Conservation (phyloP, 2,113 vertebrate genomes). For the Gymnarchus niloticus region DNA sequence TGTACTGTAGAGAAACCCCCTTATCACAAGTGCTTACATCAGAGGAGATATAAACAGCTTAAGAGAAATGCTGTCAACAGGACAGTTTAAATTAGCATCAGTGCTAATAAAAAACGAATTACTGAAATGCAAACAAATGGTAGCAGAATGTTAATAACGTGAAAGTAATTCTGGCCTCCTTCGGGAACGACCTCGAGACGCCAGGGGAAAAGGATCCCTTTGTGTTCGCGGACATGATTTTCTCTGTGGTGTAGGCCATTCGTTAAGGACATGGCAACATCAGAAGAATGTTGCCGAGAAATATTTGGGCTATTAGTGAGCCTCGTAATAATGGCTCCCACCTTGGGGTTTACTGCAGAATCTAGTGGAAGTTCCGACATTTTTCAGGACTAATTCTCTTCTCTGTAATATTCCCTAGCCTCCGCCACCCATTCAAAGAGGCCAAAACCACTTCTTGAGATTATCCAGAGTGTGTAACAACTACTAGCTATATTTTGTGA, state of each 20-base stretch:
- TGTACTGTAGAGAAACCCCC: neutral
- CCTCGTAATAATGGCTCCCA: neutral
- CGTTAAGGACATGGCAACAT: neutral
- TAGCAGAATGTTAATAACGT: conserved; percentile 1
- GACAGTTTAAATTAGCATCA: neutral
- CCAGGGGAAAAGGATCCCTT: neutral
- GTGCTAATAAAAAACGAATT: neutral
- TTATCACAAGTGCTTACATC: neutral
- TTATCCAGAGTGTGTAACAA: neutral
- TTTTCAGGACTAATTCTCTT: neutral
- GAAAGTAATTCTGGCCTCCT: conserved; percentile 11
- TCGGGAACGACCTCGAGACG: neutral
- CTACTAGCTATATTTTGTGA: neutral
- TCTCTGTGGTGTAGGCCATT: neutral
- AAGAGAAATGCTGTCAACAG: neutral
- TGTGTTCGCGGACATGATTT: neutral
- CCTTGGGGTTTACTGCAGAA: neutral
- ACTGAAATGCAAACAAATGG: neutral
- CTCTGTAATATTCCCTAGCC: neutral
- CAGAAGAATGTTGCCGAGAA: neutral
- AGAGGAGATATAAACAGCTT: neutral
- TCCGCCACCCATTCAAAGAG: neutral
- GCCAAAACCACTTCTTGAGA: neutral
- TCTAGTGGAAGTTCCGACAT: neutral
- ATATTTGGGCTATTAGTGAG: neutral